Evolutionary conservation across 2,797 vertebrate genomes (phyloP).

Genomic region (Orientallactaga sibirica): DNA sequence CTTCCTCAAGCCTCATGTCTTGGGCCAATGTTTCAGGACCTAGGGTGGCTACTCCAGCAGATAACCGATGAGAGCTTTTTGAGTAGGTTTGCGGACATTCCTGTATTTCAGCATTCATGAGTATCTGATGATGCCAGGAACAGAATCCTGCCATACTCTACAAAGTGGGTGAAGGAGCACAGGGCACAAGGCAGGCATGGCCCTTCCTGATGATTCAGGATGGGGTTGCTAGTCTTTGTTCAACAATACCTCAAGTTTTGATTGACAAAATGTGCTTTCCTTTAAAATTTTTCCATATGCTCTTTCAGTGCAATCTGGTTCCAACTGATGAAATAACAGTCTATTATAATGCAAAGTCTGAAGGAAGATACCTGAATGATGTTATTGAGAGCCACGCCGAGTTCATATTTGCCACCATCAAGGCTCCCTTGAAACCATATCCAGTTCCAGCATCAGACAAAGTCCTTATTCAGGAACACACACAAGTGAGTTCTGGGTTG

Average conservation of each 20-base stretch:
- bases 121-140: not conserved
- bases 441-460: slow-evolving; percentile 91
- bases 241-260: not conserved
- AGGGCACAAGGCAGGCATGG: not conserved
- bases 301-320: slow-evolving; percentile 93
- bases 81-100: not conserved
- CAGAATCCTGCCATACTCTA: not conserved
- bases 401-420: slow-evolving; percentile 96
- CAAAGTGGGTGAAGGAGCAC: not conserved
- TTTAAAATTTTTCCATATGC: slow-evolving; percentile 42
- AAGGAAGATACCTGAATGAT: slow-evolving; percentile 93
- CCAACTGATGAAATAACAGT: slow-evolving; percentile 97
- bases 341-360: slow-evolving; percentile 92
- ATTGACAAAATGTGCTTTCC: not conserved
- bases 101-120: not conserved
- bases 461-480: slow-evolving; percentile 95
- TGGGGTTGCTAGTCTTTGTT: not conserved
- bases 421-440: slow-evolving; percentile 93
- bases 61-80: not conserved
- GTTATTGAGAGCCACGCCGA: slow-evolving; percentile 94
- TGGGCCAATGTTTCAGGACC: not conserved
- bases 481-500: slow-evolving; percentile 89
- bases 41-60: not conserved
- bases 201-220: not conserved
- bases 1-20: not conserved